These are phyloP conservation scores for Stichodactyla mertensii DNA, from an alignment of 64 coral and sea anemone species.

Conservation along the genomic window DNA sequence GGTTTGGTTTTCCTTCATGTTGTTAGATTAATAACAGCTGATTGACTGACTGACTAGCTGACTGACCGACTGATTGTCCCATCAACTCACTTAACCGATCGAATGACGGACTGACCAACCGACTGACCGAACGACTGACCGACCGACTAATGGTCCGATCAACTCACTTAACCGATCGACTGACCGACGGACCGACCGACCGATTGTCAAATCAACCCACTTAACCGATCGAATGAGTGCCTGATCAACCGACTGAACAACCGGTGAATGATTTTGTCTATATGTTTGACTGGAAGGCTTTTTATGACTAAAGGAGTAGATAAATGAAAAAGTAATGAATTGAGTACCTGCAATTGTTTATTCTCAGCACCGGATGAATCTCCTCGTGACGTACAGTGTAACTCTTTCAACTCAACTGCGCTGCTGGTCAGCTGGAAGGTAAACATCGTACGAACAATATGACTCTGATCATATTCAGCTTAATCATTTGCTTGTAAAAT, in stretches of 20 bases:
- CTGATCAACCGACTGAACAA: too few species aligned
- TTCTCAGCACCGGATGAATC: constrained; percentile 44
- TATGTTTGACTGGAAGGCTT: too few species aligned
- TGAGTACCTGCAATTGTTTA: neutral
- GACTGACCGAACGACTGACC: too few species aligned
- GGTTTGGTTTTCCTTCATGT: constrained; percentile 24
- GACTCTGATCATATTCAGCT: too few species aligned
- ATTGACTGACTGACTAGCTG: neutral
- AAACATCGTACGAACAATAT: neutral
- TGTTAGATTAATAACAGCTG: neutral
- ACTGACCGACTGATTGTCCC: too few species aligned
- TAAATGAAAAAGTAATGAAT: too few species aligned
- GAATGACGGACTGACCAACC: too few species aligned
- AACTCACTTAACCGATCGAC: neutral
- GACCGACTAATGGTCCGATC: too few species aligned
- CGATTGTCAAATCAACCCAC: neutral
- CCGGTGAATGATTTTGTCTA: too few species aligned
- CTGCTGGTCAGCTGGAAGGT: constrained; percentile 79
- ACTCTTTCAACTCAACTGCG: constrained; percentile 6
- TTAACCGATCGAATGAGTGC: neutral
- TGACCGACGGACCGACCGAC: neutral
- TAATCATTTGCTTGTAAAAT: neutral
- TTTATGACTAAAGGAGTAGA: too few species aligned
- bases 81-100: too few species aligned
- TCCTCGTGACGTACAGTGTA: constrained; percentile 36